Evolutionary conservation across 2,113 vertebrate genomes (phyloP).

Genomic region (Coryphaenoides rupestris): DNA sequence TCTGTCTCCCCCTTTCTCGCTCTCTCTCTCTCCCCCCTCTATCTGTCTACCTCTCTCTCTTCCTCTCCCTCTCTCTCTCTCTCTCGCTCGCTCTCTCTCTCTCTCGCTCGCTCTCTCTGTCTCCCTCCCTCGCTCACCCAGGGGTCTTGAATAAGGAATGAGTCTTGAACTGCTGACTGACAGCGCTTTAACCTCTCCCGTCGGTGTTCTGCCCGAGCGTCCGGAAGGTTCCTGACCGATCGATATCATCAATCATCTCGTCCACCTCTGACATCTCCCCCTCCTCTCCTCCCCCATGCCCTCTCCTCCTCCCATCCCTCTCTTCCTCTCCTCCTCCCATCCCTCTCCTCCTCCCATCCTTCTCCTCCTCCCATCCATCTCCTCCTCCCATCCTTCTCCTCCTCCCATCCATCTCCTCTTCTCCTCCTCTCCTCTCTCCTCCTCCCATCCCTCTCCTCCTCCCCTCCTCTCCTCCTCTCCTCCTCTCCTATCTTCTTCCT

Average conservation of each 20-base stretch:
- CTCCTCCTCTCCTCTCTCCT: too few species aligned
- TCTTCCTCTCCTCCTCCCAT: too few species aligned
- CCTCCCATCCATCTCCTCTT: too few species aligned
- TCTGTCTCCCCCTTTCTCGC: background rate
- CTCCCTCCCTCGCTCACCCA: constrained; percentile 28
- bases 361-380: too few species aligned
- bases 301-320: too few species aligned
- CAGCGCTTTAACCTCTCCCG: constrained; percentile 51
- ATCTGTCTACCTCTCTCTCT: constrained; percentile 19
- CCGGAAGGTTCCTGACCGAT: constrained; percentile 27
- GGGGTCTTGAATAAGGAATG: constrained; percentile 49
- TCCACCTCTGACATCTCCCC: background rate
- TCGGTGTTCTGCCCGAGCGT: constrained; percentile 24
- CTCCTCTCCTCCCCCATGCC: too few species aligned
- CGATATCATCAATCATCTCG: constrained; percentile 44
- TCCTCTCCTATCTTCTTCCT: too few species aligned
- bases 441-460: too few species aligned
- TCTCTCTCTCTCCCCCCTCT: constrained; percentile 1
- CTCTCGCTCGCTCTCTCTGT: background rate
- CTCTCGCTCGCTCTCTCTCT: constrained; percentile 16
- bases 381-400: too few species aligned
- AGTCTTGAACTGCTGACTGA: constrained; percentile 50
- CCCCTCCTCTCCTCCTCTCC: too few species aligned
- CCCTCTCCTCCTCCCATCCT: too few species aligned
- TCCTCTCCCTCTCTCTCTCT: background rate